These are phyloP conservation scores for Dicycla oo DNA, from an alignment of 2,888 invertebrate species.

Conservation along the genomic window DNA sequence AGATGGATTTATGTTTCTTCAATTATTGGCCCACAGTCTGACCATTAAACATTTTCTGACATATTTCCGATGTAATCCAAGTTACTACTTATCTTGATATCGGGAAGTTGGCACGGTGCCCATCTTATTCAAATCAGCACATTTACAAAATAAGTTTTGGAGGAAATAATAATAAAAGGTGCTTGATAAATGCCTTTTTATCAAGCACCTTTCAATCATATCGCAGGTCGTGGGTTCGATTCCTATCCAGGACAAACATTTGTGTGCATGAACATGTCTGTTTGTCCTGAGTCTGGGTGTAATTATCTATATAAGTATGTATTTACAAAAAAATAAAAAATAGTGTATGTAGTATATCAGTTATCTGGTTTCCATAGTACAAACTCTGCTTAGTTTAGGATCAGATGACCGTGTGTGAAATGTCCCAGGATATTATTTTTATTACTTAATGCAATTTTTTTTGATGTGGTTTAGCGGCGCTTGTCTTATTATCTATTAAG, in stretches of 20 bases:
- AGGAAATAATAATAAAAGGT: slow-evolving; percentile 62
- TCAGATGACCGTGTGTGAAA: no score
- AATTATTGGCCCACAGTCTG: slow-evolving; percentile 42
- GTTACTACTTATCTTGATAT: slow-evolving; percentile 64
- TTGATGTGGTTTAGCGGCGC: slow-evolving; percentile 15
- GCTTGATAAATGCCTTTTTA: slow-evolving; percentile 50
- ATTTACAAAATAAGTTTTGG: slow-evolving; percentile 62
- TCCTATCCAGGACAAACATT: no score
- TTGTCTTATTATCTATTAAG: not conserved
- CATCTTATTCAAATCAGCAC: slow-evolving; percentile 63
- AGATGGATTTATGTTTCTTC: slow-evolving; percentile 54
- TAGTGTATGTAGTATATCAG: no score
- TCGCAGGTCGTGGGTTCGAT: no score
- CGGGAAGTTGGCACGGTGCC: slow-evolving; percentile 66
- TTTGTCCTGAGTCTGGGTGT: no score
- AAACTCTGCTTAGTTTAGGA: no score
- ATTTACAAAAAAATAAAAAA: no score
- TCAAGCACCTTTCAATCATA: no score
- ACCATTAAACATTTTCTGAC: slow-evolving; percentile 52
- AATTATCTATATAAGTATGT: no score
- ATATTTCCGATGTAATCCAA: slow-evolving; percentile 49
- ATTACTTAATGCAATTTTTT: slow-evolving; percentile 31
- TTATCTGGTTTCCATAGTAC: no score
- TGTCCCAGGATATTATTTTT: no score
- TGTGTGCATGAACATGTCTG: no score